Evolutionary conservation across 2,113 vertebrate species (phyloP).

Genomic region (Nycticorax nycticorax): DNA sequence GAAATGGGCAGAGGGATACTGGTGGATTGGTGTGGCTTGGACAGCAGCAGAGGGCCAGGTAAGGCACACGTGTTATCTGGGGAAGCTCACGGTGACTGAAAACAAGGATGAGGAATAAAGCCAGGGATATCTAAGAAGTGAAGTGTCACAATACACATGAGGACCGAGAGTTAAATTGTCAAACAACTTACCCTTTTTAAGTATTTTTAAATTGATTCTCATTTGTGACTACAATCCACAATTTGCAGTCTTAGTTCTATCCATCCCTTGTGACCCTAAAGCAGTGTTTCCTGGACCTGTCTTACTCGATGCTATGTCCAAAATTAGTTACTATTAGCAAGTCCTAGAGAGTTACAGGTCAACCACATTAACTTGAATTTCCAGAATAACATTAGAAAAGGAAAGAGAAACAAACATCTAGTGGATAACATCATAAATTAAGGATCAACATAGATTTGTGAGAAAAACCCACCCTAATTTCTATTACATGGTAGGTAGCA

Average conservation of each 20-base stretch:
- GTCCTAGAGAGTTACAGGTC: neutral
- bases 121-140: neutral
- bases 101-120: neutral
- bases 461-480: neutral
- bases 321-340: neutral
- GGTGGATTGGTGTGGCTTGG: neutral
- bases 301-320: neutral
- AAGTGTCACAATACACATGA: neutral
- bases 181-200: neutral
- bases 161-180: neutral
- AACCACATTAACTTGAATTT: neutral
- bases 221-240: neutral
- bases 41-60: neutral
- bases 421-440: neutral
- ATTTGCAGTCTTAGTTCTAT: neutral
- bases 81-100: neutral
- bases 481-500: neutral
- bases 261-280: neutral
- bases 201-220: neutral
- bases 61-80: accelerated
- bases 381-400: neutral
- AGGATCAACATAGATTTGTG: neutral
- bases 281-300: neutral
- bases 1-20: neutral
- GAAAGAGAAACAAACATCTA: neutral